phyloP scores from a whole-genome alignment of 2,113 vertebrate genomes.

The Trogon surrucura region DNA sequence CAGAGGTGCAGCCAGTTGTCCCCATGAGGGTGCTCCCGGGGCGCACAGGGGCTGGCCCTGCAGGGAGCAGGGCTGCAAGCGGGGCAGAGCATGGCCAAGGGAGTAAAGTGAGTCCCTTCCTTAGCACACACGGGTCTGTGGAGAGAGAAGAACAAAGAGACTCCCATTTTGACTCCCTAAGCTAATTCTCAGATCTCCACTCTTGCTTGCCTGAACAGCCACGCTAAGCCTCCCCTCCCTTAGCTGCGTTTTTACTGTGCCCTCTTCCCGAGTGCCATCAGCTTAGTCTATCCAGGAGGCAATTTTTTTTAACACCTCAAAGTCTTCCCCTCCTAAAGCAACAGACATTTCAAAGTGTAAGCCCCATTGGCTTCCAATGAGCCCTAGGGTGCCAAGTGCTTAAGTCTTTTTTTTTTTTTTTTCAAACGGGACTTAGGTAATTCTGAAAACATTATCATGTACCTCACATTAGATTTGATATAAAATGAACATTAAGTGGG shows the following conservation, averaged over 20 bases:
- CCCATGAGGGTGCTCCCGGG: fast-evolving
- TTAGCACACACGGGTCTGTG: fast-evolving
- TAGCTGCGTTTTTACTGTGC: neutral
- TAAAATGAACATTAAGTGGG: neutral
- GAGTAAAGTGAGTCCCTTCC: fast-evolving
- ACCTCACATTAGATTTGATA: neutral
- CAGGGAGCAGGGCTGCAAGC: fast-evolving
- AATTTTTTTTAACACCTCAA: neutral
- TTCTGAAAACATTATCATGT: conserved; percentile 8
- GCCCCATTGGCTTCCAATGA: neutral
- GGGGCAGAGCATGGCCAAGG: fast-evolving
- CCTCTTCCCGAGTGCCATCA: neutral
- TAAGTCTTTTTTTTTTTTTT: neutral
- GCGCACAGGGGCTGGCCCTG: fast-evolving
- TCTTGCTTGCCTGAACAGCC: neutral
- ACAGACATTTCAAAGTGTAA: neutral
- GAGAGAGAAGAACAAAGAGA: neutral
- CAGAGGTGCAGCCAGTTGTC: fast-evolving
- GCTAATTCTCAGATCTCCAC: neutral
- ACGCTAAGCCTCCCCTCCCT: neutral
- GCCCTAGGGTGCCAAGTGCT: neutral
- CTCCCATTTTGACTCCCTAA: neutral
- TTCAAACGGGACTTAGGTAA: neutral
- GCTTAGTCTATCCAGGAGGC: neutral
- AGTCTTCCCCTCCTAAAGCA: neutral